Base-by-base conservation (phyloP, 2,888 invertebrate genomes). In the Rhorus exstirpatorius region DNA sequence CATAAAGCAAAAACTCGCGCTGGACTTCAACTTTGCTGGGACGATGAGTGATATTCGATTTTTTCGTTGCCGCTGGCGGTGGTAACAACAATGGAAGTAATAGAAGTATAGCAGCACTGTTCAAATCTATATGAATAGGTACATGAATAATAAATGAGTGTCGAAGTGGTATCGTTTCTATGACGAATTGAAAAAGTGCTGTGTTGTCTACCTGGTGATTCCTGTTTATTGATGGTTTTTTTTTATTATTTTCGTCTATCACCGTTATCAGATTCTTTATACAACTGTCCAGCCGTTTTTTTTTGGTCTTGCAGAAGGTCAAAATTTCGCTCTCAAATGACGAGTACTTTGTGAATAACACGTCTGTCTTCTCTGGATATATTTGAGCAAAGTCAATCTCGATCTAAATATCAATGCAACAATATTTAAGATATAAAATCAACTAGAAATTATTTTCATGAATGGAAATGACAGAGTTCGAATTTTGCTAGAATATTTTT, bases 1-100 rank as follows among this genome's bases (percentile, higher is more conserved):
- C 79, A 61, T 81, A 51, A 21, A 81, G 61, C 17, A 81, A 24
- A 81, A 84, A 84, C 1, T 67, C 67, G 61, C 63, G 35, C 14
- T 83, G 83, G 0, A 75, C 70, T 67, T 83, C 81, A 3, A 38
- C 44, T 78, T 75, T 83, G 53, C 83, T 83, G 12, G 68, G 38
- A 31, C 71, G 55, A 17, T 41, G 80, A 19, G 38, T 4, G 4
- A 7, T 1, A 31, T 31, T 80, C 55, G 58, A 60, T 10, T 21
- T n/a, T 21, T 53, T 21, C 19, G 21, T 21, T 53, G 21, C 55
- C 19, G 75, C 1, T 21, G 76, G 76, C 3, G 67, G 76, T 76
- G 67, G 76, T 21, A 76, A 76, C 10, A 76, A 76, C 67, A 67
- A 41, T 55, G 67, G 76, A 3, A 76, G 61, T 26, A 80, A 26